Conservation (phyloP, 2,113 vertebrate species). For the Pelvicachromis taeniatus region DNA sequence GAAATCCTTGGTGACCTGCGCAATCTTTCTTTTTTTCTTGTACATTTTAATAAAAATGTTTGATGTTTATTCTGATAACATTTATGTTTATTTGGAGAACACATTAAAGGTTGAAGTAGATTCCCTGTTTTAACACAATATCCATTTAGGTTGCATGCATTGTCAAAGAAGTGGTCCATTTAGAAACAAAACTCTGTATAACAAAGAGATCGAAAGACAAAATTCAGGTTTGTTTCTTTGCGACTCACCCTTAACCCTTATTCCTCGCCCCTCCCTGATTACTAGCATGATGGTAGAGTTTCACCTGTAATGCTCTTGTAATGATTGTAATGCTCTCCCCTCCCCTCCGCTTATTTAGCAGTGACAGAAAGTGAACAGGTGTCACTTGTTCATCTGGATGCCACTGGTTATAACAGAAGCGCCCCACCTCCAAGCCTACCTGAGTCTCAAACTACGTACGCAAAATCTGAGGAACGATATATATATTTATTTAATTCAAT, state of each 20-base stretch:
- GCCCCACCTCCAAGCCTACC: background rate
- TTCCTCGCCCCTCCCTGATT: background rate
- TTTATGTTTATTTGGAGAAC: background rate
- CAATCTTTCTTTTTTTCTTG: background rate
- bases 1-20: background rate
- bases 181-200: background rate
- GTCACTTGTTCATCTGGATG: constrained; percentile 3
- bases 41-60: background rate
- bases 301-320: background rate
- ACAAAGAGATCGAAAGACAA: background rate
- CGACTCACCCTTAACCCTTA: background rate
- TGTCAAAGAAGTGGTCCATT: background rate
- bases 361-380: background rate
- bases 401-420: background rate
- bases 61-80: background rate
- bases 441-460: background rate
- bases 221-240: background rate
- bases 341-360: constrained; percentile 19
- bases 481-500: background rate
- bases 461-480: background rate
- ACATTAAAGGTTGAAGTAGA: background rate
- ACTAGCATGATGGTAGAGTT: background rate
- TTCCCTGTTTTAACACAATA: background rate
- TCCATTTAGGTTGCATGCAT: background rate
- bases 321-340: background rate